These are phyloP conservation scores for Mesaphorura yosii DNA, from an alignment of 1,140 invertebrate genomes.

Conservation along the genomic window DNA sequence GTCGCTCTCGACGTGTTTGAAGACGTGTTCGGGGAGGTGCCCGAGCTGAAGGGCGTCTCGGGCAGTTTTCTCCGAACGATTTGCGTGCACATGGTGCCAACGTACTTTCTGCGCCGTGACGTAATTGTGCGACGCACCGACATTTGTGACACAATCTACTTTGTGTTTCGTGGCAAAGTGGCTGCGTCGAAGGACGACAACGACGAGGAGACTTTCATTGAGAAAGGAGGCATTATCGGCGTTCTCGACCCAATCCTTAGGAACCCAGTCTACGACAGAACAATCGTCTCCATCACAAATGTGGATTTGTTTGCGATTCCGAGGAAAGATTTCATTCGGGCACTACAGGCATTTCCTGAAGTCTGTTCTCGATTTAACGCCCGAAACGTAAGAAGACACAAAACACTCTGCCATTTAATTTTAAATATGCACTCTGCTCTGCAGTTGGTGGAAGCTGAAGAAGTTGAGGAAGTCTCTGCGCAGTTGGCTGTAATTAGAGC, in stretches of 20 bases:
- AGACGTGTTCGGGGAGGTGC: slow-evolving; percentile 12
- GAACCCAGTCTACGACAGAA: background rate
- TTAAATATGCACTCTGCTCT: background rate
- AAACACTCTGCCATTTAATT: background rate
- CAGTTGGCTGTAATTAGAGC: background rate
- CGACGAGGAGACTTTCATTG: background rate
- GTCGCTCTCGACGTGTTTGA: slow-evolving; percentile 10
- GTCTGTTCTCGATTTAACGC: background rate
- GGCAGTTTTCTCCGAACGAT: slow-evolving; percentile 1
- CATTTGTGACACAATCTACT: slow-evolving; percentile 11
- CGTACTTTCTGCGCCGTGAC: slow-evolving; percentile 11
- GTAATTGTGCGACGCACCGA: slow-evolving; percentile 8
- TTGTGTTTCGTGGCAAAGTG: slow-evolving; percentile 9
- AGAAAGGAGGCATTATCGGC: background rate
- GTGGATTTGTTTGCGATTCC: slow-evolving; percentile 10
- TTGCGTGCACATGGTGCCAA: slow-evolving; percentile 2
- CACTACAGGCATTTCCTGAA: background rate
- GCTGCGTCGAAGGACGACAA: background rate
- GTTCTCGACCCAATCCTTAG: background rate
- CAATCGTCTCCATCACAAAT: slow-evolving; percentile 5
- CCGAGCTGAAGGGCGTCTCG: slow-evolving; percentile 6
- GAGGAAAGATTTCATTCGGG: slow-evolving; percentile 3
- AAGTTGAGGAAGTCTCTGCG: background rate
- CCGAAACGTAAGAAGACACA: background rate
- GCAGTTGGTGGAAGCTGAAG: background rate